These are phyloP conservation scores for Cactoblastis cactorum DNA, from an alignment of 2,888 invertebrate species.

Conservation along the genomic window DNA sequence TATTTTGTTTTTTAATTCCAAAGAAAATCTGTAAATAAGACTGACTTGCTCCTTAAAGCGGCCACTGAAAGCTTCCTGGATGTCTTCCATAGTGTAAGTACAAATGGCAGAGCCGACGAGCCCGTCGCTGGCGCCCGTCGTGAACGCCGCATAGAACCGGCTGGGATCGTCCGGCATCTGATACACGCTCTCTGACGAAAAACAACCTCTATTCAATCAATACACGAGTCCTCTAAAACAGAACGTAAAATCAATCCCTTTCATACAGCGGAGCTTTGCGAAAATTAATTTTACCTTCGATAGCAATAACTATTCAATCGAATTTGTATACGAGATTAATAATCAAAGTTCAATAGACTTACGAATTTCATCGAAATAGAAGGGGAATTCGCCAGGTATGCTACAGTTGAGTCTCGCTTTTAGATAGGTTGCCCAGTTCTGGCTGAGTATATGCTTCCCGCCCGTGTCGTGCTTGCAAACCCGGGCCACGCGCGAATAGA, in stretches of 20 bases:
- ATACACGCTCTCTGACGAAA: constrained; percentile 81
- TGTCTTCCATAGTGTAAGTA: constrained; percentile 81
- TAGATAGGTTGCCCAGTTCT: constrained; percentile 84
- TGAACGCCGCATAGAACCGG: constrained; percentile 84
- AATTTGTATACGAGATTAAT: not conserved
- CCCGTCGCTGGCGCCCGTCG: constrained; percentile 83
- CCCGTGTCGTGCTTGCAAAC: constrained; percentile 86
- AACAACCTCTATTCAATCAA: constrained; percentile 2
- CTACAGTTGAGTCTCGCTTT: constrained; percentile 85
- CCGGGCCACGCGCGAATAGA: constrained; percentile 85
- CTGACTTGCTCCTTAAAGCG: constrained; percentile 83
- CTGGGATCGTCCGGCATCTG: constrained; percentile 81
- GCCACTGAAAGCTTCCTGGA: constrained; percentile 83
- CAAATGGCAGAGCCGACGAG: constrained; percentile 85
- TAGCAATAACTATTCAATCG: constrained; percentile 1
- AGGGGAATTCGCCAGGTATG: constrained; percentile 85
- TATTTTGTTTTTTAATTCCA: no score
- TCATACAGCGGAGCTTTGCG: not conserved
- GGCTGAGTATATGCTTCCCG: constrained; percentile 81
- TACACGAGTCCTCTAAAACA: not conserved
- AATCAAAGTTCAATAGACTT: constrained; percentile 41
- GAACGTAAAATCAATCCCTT: not conserved
- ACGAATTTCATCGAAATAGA: constrained; percentile 88
- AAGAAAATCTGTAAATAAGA: constrained; percentile 6
- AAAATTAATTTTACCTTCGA: not conserved